phyloP scores from a whole-genome alignment of 1,140 invertebrate genomes.

The Hydropsyche tenuis region DNA sequence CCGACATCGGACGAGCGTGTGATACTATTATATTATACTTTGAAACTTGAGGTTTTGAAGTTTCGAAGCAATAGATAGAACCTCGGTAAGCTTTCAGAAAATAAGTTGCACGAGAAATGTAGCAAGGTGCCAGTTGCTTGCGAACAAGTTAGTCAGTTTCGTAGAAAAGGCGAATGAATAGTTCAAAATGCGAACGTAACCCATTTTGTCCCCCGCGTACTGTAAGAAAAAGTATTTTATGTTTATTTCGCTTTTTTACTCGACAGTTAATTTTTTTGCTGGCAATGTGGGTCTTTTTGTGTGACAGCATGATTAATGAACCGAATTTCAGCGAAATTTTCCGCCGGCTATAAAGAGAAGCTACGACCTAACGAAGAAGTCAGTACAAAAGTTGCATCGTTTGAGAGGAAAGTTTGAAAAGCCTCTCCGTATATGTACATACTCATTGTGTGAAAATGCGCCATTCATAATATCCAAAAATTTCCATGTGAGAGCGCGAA shows the following conservation, averaged over 20 bases:
- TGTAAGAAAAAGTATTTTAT: too few species aligned
- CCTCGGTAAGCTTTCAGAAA: background rate
- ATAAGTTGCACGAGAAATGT: background rate
- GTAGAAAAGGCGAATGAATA: background rate
- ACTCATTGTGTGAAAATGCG: background rate
- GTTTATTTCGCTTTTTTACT: too few species aligned
- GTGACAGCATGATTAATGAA: background rate
- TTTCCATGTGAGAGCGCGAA: too few species aligned
- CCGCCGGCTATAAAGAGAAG: background rate
- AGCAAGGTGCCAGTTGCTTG: background rate
- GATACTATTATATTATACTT: slow-evolving; percentile 11
- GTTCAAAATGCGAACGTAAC: background rate
- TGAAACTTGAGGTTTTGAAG: slow-evolving; percentile 15
- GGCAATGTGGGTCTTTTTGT: background rate
- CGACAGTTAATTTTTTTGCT: too few species aligned
- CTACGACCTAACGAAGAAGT: slow-evolving; percentile 1
- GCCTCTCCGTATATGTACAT: background rate
- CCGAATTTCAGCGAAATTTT: slow-evolving; percentile 1
- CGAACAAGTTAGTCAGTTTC: background rate
- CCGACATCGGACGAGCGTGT: background rate
- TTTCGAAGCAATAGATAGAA: background rate
- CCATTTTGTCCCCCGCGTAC: background rate
- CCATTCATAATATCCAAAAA: too few species aligned
- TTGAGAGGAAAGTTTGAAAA: background rate
- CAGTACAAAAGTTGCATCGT: slow-evolving; percentile 16